Percentiles rank a stretch among this genome's conserved stretches.
These are phyloP conservation scores for Acrossocheilus wenchowensis DNA, from an alignment of 2,797 vertebrate species.

Conservation along the genomic window DNA sequence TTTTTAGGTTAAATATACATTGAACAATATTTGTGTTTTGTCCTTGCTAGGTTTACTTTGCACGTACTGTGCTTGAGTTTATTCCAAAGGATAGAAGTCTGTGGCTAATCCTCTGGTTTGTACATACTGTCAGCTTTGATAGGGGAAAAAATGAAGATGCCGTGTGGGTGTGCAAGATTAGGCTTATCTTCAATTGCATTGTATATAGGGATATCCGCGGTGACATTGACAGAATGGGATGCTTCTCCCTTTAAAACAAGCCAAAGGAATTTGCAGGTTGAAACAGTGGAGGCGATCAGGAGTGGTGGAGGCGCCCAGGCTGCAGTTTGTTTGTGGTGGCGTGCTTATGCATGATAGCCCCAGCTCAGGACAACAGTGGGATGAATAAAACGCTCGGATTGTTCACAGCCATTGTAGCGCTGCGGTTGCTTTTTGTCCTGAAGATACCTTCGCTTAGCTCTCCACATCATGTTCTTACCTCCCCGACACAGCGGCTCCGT, in stretches of 20 bases:
- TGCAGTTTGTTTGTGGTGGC: slow-evolving; percentile 51
- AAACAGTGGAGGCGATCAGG: slow-evolving; percentile 35
- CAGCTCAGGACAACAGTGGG: slow-evolving; percentile 46
- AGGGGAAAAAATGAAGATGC: slow-evolving; percentile 54
- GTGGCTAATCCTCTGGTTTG: slow-evolving; percentile 58
- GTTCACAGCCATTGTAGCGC: slow-evolving; percentile 24
- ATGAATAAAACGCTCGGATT: slow-evolving; percentile 42
- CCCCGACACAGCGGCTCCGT: not conserved
- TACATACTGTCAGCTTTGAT: slow-evolving; percentile 56
- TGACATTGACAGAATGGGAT: slow-evolving; percentile 62
- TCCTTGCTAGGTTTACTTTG: slow-evolving; percentile 47
- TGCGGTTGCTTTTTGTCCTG: slow-evolving; percentile 28
- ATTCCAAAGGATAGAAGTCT: slow-evolving; percentile 51
- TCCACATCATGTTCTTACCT: slow-evolving; percentile 12
- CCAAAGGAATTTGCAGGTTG: slow-evolving; percentile 47
- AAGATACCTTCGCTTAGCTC: slow-evolving; percentile 31
- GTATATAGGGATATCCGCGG: slow-evolving; percentile 61
- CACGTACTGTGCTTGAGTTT: slow-evolving; percentile 40
- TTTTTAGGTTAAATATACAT: slow-evolving; percentile 9
- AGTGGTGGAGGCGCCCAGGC: slow-evolving; percentile 18
- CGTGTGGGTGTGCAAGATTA: slow-evolving; percentile 60
- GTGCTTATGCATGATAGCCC: slow-evolving; percentile 46
- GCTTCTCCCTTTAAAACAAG: slow-evolving; percentile 55
- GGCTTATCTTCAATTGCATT: slow-evolving; percentile 64
- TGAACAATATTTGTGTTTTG: slow-evolving; percentile 24